Evolutionary conservation across 2,797 vertebrate genomes (phyloP), one percentile per base, ranked within the genome.

Genomic region (Xerus rutilus): DNA sequence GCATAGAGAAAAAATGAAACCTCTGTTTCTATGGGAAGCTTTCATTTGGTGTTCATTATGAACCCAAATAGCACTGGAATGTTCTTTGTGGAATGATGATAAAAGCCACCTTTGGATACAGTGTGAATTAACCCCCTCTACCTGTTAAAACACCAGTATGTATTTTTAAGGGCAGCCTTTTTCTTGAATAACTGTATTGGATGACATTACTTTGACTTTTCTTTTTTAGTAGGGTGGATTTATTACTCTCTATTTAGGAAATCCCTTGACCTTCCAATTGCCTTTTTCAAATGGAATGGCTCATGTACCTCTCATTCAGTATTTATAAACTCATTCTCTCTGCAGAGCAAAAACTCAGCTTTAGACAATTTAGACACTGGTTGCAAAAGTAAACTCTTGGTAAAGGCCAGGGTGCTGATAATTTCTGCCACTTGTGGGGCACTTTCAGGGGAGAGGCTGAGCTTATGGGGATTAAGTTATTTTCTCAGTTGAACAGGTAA

Each of bases 301-400:
- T 91, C 70, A 59, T 87, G 82, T 73, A 2, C 32, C 18, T 86
- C 39, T 65, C n/a, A 30, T 1, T 65, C 7, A 14, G 20, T 86
- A 49, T 76, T 90, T 62, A 65, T 28, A 73, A 69, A 59, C 5
- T 17, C 49, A 30, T 83, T 45, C 5, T 1, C 8, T 39, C 59
- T 52, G 47, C 72, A 91, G 23, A 77, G 47, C 15, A 86, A 86
- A 89, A 86, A 89, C 20, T 89, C 65, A 89, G 76, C 49, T 73
- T 86, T 81, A 54, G 74, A 70, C 23, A 49, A 7, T 1, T 57
- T 57, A 57, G 20, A 57, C 20, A 8, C 54, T 20, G 54, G 12
- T 57, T 57, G 54, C 0, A 17, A 23, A 57, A 39, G 43, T 12
- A 62, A 39, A n/a, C 5, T 32, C 35, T 39, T 0, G 0, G 14